Evolutionary conservation across 2,113 vertebrate species (phyloP).

Genomic region (Carassius gibelio): DNA sequence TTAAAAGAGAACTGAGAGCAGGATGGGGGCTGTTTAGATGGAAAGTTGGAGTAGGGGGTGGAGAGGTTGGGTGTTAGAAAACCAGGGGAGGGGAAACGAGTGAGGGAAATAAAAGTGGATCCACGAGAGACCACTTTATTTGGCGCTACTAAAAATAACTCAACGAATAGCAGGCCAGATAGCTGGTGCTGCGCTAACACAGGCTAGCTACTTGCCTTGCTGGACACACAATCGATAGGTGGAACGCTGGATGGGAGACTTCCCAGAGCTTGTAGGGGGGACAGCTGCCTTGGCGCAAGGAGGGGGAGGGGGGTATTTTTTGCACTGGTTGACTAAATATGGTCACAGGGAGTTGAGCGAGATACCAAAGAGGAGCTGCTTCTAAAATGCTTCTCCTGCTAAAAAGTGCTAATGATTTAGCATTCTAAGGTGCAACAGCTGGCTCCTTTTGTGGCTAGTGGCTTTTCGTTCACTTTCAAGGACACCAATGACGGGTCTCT

Average conservation of each 20-base stretch:
- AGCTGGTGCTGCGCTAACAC: constrained; percentile 66
- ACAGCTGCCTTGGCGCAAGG: constrained; percentile 82
- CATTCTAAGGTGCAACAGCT: constrained; percentile 69
- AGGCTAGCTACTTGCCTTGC: constrained; percentile 70
- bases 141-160: constrained; percentile 87
- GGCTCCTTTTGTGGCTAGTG: constrained; percentile 59
- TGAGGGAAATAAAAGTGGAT: constrained; percentile 61
- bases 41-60: constrained; percentile 56
- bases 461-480: constrained; percentile 70
- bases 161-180: constrained; percentile 82
- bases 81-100: constrained; percentile 57
- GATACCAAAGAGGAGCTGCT: constrained; percentile 88
- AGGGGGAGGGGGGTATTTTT: constrained; percentile 84
- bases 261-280: constrained; percentile 81
- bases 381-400: constrained; percentile 90
- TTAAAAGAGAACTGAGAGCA: constrained; percentile 67
- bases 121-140: constrained; percentile 91
- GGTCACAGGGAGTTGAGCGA: constrained; percentile 92
- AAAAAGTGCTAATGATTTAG: constrained; percentile 86
- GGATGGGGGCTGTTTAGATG: constrained; percentile 61
- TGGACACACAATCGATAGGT: constrained; percentile 89
- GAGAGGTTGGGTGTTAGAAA: constrained; percentile 10
- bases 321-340: constrained; percentile 99
- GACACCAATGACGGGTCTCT: neutral
- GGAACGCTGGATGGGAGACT: constrained; percentile 84